Conservation (phyloP, 1,140 invertebrate genomes). For the Hycleus phaleratus region DNA sequence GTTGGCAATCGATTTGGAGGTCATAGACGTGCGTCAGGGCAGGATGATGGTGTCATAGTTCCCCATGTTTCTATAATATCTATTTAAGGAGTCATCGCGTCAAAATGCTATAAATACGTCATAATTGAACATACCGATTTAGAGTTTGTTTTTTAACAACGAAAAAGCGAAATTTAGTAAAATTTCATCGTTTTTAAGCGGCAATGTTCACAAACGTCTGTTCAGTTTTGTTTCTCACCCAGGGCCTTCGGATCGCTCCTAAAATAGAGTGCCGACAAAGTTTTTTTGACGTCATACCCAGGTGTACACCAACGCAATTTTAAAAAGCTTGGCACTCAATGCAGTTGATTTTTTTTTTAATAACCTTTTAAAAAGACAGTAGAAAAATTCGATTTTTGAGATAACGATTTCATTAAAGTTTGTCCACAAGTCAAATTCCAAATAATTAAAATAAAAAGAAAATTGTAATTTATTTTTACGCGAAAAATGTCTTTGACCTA, state of each 20-base stretch:
- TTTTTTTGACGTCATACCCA: conserved; percentile 11
- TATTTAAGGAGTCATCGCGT: conserved; percentile 4
- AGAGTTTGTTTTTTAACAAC: too few species aligned
- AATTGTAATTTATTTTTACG: too few species aligned
- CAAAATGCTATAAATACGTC: background rate
- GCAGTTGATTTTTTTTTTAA: too few species aligned
- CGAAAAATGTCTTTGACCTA: conserved; percentile 6
- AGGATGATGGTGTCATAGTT: background rate
- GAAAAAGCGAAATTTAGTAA: too few species aligned
- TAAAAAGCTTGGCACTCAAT: too few species aligned
- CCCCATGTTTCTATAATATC: background rate
- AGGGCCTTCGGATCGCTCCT: conserved; percentile 10
- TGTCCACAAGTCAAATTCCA: too few species aligned
- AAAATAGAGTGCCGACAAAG: conserved; percentile 14
- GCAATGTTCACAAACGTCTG: too few species aligned
- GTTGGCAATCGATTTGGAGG: background rate
- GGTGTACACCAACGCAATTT: conserved; percentile 12
- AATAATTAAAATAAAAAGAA: too few species aligned
- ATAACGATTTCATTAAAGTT: too few species aligned
- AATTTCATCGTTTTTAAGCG: too few species aligned
- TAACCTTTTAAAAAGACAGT: too few species aligned
- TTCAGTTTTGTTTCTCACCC: conserved; percentile 4
- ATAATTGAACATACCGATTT: background rate
- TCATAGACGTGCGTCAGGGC: background rate
- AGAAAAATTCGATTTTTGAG: too few species aligned